Evolutionary conservation across 2,113 vertebrate species (phyloP), one percentile per base, ranked within the genome.

Genomic region (Oncorhynchus masou): DNA sequence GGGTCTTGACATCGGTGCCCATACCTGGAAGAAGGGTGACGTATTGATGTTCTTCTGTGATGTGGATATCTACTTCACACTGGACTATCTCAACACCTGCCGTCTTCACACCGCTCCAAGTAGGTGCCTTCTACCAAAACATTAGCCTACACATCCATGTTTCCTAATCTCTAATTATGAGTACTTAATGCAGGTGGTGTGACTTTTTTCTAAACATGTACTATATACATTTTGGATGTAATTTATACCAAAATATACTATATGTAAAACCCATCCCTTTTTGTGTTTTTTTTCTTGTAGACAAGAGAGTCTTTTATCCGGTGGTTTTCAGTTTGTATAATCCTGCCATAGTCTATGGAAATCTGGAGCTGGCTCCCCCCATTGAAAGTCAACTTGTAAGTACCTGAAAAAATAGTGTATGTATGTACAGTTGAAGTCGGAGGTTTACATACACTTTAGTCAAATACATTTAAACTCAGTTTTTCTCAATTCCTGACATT

Each of bases 251-350:
- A 45, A 45, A 11, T 45, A 45, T 45, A 45, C 39, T 62, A n/a
- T 62, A n/a, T 62, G 13, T 24, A 9, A 62, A 45, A 62, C 1
- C 8, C 59, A 22, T 70, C 3, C 7, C 4, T 29, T 75, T 80
- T 68, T 68, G 77, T 45, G 39, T 3, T 66, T 59, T 90, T 90
- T 92, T 80, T 3, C 82, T 77, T 81, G 2, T 48, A 99, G 98
- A 97, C 81, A 99, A 97, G 81, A 96, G 95, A 74, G 97, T 99
- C 64, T 99, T 99, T 90, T 99, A 99, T 81, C 98, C 98, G 1
- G 98, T 99, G 81, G 97, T 99, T 73, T 99, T 99, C 90, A 99
- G 98, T 89, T 93, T 99, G 80, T 99, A 99, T 87, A 99, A 99
- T 92, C 98, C 98, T 80, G 95, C 96, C 79, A 95, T 99, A 34